Conservation (phyloP, 2,888 invertebrate species). For the Mesochorus sp. region DNA sequence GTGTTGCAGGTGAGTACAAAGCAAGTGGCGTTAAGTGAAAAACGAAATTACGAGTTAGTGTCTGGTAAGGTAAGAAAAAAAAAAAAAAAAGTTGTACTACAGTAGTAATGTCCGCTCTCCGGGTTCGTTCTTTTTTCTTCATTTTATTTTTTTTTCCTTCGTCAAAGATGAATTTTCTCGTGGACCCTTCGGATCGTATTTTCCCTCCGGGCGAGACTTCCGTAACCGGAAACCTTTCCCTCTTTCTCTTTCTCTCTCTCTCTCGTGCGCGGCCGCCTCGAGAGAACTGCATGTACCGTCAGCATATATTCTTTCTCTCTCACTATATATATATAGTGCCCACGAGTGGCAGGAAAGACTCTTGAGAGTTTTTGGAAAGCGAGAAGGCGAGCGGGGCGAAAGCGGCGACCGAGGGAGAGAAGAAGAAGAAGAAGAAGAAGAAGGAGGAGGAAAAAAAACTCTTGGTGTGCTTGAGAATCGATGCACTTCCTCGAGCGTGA, state of each 20-base stretch:
- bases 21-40: constrained; percentile 24
- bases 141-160: neutral
- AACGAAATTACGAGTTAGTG: constrained; percentile 35
- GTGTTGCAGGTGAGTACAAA: constrained; percentile 75
- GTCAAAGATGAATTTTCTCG: constrained; percentile 34
- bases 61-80: constrained; percentile 34
- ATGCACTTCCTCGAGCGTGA: constrained; percentile 49
- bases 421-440: neutral
- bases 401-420: constrained; percentile 3
- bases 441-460: constrained; percentile 2
- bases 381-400: constrained; percentile 27
- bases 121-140: neutral
- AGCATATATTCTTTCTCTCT: neutral
- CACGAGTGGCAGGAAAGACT: constrained; percentile 22
- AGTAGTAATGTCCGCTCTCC: constrained; percentile 33
- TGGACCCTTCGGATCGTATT: constrained; percentile 36
- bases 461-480: constrained; percentile 27
- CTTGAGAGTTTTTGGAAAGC: constrained; percentile 43
- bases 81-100: constrained; percentile 13
- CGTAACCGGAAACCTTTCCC: constrained; percentile 56
- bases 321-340: neutral
- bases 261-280: neutral
- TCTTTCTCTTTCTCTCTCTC: neutral
- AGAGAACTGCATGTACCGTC: neutral
- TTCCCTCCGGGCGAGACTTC: constrained; percentile 41